Conservation (phyloP, 2,888 invertebrate genomes). For the Yponomeuta malinellus region DNA sequence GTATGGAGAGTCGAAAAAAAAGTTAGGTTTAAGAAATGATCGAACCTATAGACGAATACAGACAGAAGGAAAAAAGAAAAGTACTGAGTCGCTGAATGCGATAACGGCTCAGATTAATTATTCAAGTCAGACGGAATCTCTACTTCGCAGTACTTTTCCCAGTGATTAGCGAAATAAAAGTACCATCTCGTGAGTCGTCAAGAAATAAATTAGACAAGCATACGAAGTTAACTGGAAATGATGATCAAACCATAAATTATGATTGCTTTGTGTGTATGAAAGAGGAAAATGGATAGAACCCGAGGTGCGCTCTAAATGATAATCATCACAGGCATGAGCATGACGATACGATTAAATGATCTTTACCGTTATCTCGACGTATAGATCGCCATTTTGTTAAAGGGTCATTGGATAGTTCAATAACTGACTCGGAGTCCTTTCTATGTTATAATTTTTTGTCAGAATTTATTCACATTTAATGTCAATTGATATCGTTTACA, state of each 20-base stretch:
- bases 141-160: slow-evolving; percentile 49
- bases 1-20: slow-evolving; percentile 36
- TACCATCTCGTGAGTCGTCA: slow-evolving; percentile 41
- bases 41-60: slow-evolving; percentile 30
- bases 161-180: slow-evolving; percentile 40
- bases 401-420: slow-evolving; percentile 57
- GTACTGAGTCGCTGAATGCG: slow-evolving; percentile 35
- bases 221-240: slow-evolving; percentile 42
- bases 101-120: neutral
- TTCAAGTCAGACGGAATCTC: slow-evolving; percentile 6
- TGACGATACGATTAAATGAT: slow-evolving; percentile 56
- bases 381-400: slow-evolving; percentile 59
- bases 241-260: slow-evolving; percentile 38
- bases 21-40: slow-evolving; percentile 32
- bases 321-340: slow-evolving; percentile 74
- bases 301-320: slow-evolving; percentile 63
- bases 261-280: slow-evolving; percentile 28
- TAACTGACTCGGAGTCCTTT: slow-evolving; percentile 59
- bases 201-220: slow-evolving; percentile 56
- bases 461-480: slow-evolving; percentile 72
- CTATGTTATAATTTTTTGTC: slow-evolving; percentile 50
- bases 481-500: slow-evolving; percentile 63
- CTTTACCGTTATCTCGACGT: slow-evolving; percentile 71
- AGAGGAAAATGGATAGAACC: slow-evolving; percentile 61
- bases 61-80: slow-evolving; percentile 47